Conservation (phyloP, 30 jellyfish, hydroid and myxozoan species). For the Aurelia aurita complex sp. Pacific region DNA sequence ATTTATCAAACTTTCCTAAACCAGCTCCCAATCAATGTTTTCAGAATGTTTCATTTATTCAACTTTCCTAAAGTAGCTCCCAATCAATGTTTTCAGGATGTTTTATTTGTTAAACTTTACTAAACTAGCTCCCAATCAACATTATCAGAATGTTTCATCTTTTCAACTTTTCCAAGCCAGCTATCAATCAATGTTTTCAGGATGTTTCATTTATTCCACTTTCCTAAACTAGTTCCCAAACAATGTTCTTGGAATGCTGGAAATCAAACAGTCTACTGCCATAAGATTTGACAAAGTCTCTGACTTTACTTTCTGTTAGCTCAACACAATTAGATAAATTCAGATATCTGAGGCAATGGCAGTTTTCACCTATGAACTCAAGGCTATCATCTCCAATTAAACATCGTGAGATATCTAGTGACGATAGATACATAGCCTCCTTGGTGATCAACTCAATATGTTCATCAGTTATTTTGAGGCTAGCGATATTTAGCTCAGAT, state of each 20-base stretch:
- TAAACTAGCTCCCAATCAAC: neutral
- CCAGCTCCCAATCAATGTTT: neutral
- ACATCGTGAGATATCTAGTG: constrained; percentile 11
- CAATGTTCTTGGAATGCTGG: constrained; percentile 19
- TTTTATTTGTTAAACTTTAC: neutral
- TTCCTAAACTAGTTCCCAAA: neutral
- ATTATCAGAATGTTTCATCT: neutral
- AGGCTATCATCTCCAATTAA: constrained; percentile 4
- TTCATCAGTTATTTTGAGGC: constrained; percentile 24
- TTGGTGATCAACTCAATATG: constrained; percentile 2
- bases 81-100: neutral
- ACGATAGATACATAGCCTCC: neutral
- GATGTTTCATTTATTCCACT: neutral
- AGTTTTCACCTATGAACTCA: neutral
- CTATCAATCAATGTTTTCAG: neutral
- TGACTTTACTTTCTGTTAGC: constrained; percentile 5
- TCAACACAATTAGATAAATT: constrained; percentile 12
- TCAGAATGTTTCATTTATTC: neutral
- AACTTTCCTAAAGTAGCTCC: neutral
- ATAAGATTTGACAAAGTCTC: neutral
- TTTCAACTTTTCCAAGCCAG: neutral
- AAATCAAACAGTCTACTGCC: constrained; percentile 25
- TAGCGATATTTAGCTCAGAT: constrained; percentile 1
- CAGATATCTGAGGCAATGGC: constrained; percentile 19
- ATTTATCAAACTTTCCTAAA: neutral